Evolutionary conservation across 2,797 vertebrate species (phyloP), one percentile per base, ranked within the genome.

Genomic region (Eidolon dupreanum): DNA sequence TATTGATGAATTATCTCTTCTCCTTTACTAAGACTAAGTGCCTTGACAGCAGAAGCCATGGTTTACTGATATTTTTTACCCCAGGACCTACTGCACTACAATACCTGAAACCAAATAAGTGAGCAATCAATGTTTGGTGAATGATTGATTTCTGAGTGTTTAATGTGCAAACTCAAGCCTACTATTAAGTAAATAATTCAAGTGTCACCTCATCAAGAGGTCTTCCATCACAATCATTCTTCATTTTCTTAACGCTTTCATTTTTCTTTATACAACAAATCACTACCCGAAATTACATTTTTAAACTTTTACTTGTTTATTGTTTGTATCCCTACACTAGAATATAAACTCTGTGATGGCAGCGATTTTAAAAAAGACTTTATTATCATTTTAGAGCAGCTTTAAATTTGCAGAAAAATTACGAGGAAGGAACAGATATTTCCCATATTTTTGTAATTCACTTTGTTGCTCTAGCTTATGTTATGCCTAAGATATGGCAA

Each of bases 111-210:
- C 59, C 81, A 90, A 75, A 16, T n/a, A 73, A 75, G 49, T 24
- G 19, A 33, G 33, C 33, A 28, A 51, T 43, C 7, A 8, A 4
- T 81, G 33, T 82, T 22, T 74, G 66, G 43, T 79, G 57, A 90
- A 83, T 71, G 78, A 49, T 19, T 79, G 59, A 36, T 57, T 38
- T 41, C 41, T 20, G 28, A 59, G 16, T 79, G 66, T 74, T 89
- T 63, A 86, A 57, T 49, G 77, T 59, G 26, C 83, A 95, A 85
- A 85, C 43, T 28, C n/a, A 71, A 59, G 38, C 20, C 36, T 82
- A n/a, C 59, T 75, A 70, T 38, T 57, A 28, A 77, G 74, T 66
- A 96, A 79, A 51, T 84, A 66, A 79, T 57, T 84, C 79, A 88
- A 84, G 73, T 88, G 15, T 87, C 61, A 49, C 33, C n/a, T 59